Conservation (phyloP, 2,888 invertebrate species). For the Dicycla oo region DNA sequence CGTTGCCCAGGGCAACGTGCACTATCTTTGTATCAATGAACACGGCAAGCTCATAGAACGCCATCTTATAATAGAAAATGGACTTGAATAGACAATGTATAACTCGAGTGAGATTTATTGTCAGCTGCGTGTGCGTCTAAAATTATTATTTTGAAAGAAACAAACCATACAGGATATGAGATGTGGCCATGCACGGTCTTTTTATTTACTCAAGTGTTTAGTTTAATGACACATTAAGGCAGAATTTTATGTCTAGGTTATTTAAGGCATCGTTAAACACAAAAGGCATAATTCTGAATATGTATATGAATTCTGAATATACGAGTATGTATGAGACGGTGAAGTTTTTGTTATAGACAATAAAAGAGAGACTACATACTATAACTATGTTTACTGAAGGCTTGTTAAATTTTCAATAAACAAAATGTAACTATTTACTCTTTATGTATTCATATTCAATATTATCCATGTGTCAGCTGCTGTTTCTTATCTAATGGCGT, state of each 20-base stretch:
- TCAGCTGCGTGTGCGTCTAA: conserved; percentile 74
- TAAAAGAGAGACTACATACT: background rate
- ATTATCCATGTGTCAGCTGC: conserved; percentile 16
- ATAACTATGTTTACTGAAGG: background rate
- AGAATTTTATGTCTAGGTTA: conserved; percentile 77
- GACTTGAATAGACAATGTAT: conserved; percentile 79
- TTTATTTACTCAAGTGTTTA: conserved; percentile 81
- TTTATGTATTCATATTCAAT: background rate
- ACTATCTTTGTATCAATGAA: conserved; percentile 82
- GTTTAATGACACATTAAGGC: conserved; percentile 79
- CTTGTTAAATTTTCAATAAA: background rate
- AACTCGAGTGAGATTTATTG: conserved; percentile 79
- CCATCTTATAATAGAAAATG: conserved; percentile 74
- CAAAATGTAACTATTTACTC: background rate
- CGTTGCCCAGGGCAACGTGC: conserved; percentile 82
- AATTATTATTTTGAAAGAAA: conserved; percentile 57
- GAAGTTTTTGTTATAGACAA: conserved; percentile 38
- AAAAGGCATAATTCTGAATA: conserved; percentile 73
- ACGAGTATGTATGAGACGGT: conserved; percentile 35
- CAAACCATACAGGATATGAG: conserved; percentile 65
- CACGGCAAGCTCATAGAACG: conserved; percentile 72
- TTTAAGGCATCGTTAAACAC: conserved; percentile 79
- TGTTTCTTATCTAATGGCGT: background rate
- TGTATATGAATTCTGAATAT: conserved; percentile 55
- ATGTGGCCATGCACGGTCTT: conserved; percentile 65